Percentiles rank a stretch among this genome's conserved stretches.
Evolutionary conservation across 92 coral and sea anemone species (phyloP).

Genomic region (Porites evermanni): DNA sequence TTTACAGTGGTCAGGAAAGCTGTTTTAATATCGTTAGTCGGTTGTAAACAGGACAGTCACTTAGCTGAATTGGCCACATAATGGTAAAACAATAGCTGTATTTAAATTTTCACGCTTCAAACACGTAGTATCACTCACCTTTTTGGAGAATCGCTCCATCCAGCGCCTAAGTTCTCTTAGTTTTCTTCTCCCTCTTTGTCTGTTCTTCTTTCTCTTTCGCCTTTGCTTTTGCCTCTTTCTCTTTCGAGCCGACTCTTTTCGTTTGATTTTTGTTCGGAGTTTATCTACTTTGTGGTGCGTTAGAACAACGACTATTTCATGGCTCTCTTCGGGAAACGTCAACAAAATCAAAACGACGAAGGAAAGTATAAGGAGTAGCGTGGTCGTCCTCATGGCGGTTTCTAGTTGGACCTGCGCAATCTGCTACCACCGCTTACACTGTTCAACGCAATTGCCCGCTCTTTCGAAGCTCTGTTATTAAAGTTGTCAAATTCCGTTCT

Average conservation of each 20-base stretch:
- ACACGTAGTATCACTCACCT: slow-evolving; percentile 18
- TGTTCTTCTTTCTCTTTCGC: slow-evolving; percentile 29
- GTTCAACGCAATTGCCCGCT: slow-evolving; percentile 17
- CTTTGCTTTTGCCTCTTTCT: slow-evolving; percentile 17
- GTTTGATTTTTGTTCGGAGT: neutral
- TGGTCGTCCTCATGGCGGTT: slow-evolving; percentile 59
- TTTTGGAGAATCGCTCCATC: slow-evolving; percentile 44
- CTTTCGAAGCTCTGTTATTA: slow-evolving; percentile 23
- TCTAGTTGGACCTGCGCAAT: neutral
- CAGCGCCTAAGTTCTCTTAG: slow-evolving; percentile 49
- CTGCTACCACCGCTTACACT: neutral
- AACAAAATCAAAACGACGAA: slow-evolving; percentile 53
- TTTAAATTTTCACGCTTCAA: slow-evolving; percentile 5
- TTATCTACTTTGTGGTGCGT: slow-evolving; percentile 56
- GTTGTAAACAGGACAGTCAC: slow-evolving; percentile 30
- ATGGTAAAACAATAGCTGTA: slow-evolving; percentile 22
- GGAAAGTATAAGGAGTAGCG: slow-evolving; percentile 37
- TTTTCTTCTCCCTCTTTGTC: slow-evolving; percentile 11
- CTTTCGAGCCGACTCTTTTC: slow-evolving; percentile 13
- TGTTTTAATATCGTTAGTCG: slow-evolving; percentile 18
- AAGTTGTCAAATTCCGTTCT: slow-evolving; percentile 6
- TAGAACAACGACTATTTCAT: slow-evolving; percentile 76
- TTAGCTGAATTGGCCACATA: slow-evolving; percentile 32
- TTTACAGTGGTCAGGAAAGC: neutral
- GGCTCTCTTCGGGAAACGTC: slow-evolving; percentile 74